Conservation (phyloP, 2,113 vertebrate species). For the Crocuta crocuta region DNA sequence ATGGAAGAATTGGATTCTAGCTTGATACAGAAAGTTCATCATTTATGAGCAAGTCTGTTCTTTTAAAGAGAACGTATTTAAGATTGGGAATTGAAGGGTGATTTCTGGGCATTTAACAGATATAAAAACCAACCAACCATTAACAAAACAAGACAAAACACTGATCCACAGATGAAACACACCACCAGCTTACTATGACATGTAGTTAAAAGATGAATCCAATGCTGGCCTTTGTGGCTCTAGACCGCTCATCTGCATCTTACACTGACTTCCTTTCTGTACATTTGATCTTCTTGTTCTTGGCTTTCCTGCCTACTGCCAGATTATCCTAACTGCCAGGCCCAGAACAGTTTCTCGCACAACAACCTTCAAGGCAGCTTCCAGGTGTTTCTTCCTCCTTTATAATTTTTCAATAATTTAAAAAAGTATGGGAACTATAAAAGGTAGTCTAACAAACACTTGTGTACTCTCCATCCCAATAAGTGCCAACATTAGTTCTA, state of each 20-base stretch:
- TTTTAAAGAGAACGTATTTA: constrained; percentile 38
- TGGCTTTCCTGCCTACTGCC: not conserved
- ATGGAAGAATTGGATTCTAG: constrained; percentile 18
- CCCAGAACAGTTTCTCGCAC: not conserved
- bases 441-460: not conserved
- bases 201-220: not conserved
- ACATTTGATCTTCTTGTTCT: not conserved
- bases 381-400: not conserved
- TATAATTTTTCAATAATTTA: not conserved
- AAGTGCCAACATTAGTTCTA: not conserved
- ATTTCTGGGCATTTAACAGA: constrained; percentile 29
- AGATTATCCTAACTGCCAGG: not conserved
- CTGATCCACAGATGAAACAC: not conserved
- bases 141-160: not conserved
- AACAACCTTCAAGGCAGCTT: not conserved
- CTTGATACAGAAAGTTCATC: constrained; percentile 8
- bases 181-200: not conserved
- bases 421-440: not conserved
- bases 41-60: not conserved
- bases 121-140: not conserved
- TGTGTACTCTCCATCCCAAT: not conserved
- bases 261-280: not conserved
- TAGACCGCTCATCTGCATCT: not conserved
- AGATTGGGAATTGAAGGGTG: not conserved
- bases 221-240: accelerated